Base-by-base conservation (phyloP, 35 echinoderm and acorn worm genomes). In the Heliocidaris tuberculata region DNA sequence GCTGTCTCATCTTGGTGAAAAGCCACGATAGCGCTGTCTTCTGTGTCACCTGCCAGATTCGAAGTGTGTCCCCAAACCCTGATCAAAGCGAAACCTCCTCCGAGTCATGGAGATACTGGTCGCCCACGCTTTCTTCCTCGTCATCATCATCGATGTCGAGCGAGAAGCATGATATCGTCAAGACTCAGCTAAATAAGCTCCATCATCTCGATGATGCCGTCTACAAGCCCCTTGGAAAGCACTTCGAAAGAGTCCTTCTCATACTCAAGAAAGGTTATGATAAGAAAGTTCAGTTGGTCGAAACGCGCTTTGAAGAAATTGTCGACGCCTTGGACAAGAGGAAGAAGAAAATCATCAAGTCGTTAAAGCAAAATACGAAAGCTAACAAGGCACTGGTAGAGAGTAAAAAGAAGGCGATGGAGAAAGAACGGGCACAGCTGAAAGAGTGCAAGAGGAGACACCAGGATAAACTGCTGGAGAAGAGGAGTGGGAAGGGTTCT, bases 11-110 rank as follows among this genome's bases (percentile, higher is more conserved):
- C 29, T 13, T 93, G 47, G 50, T 93, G 27, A 59, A 30, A 4
- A 59, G 47, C n/a, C 7, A 29, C 0, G 29, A 52, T n/a, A 59
- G 16, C 8, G 2, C 91, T 31, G 91, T 93, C 8, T 32, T 93
- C 27, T 93, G 91, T 48, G 47, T 93, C 8, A 24, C 11, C 17
- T 93, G 91, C 27, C 91, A 93, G n/a, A 59, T 93, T 49, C 91
- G 91, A 59, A 93, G 50, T n/a, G 91, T 93, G 47, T 93, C 91
- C 31, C 91, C 91, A 10, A 59, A 78, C 21, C 91, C 50, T 2
- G 15, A 42, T 89, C 87, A 48, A 48, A 19, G 32, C 12, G 87
- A 47, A 9, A 93, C 50, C 21, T 59, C 91, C 50, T 0, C 24
- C 47, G 50, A 49, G 30, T 78, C 65, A 78, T 56, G 89, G 32